These are phyloP conservation scores for Coturnix japonica DNA, from an alignment of 2,113 vertebrate species.

Conservation along the genomic window DNA sequence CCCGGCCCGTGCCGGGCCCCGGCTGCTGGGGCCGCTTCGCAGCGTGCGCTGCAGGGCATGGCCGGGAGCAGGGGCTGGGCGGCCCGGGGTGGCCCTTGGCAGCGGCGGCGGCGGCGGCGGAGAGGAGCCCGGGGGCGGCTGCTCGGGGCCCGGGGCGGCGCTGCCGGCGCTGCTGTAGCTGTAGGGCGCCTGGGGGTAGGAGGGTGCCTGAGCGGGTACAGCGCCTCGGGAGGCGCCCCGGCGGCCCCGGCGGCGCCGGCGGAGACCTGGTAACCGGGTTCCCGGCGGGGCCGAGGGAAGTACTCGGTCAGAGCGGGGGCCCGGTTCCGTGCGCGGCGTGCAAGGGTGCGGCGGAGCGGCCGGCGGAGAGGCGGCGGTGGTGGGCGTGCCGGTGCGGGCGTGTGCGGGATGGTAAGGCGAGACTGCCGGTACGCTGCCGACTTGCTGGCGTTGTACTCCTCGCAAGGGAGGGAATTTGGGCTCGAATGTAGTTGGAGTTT, in stretches of 20 bases:
- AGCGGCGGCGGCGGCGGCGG: conserved; percentile 58
- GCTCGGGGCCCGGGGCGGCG: conserved; percentile 55
- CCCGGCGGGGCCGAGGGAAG: conserved; percentile 90
- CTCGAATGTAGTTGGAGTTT: conserved; percentile 99
- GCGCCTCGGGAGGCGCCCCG: conserved; percentile 77
- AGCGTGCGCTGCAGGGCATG: conserved; percentile 80
- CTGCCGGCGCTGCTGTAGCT: conserved; percentile 79
- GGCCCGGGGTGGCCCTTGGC: conserved; percentile 83
- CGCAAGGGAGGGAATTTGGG: conserved; percentile 98
- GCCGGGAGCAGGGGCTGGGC: conserved; percentile 82
- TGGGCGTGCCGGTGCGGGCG: conserved; percentile 84
- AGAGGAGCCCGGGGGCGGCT: conserved; percentile 43
- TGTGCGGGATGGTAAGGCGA: conserved; percentile 74
- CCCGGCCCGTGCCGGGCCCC: conserved; percentile 85
- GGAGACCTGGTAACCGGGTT: conserved; percentile 83
- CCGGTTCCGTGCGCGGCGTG: conserved; percentile 79
- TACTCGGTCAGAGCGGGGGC: conserved; percentile 77
- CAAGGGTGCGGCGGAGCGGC: conserved; percentile 79
- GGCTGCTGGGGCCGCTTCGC: conserved; percentile 79
- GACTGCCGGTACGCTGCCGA: conserved; percentile 87
- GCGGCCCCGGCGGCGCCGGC: conserved; percentile 69
- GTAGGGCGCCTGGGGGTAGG: conserved; percentile 86
- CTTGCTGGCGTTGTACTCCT: conserved; percentile 94
- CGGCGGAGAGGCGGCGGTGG: conserved; percentile 69
- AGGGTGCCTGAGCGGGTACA: conserved; percentile 82